These are phyloP conservation scores for Clarias macrocephalus DNA, from an alignment of 2,113 vertebrate genomes.

Conservation along the genomic window DNA sequence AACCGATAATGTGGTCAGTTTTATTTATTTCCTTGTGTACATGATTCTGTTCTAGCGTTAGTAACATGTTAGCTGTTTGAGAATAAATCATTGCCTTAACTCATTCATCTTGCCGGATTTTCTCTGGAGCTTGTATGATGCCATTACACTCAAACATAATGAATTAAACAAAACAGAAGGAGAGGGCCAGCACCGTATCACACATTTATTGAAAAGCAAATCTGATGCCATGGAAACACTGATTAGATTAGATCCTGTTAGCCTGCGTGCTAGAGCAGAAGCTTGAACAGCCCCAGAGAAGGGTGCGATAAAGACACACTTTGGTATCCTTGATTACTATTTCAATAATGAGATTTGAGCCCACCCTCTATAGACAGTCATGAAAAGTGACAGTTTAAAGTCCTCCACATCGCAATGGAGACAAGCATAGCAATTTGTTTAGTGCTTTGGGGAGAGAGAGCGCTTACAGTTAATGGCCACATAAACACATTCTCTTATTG, in stretches of 20 bases:
- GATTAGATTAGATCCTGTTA: constrained; percentile 22
- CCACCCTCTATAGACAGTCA: neutral
- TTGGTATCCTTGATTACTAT: constrained; percentile 6
- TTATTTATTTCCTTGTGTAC: constrained; percentile 51
- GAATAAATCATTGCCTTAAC: constrained; percentile 54
- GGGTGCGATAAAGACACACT: neutral
- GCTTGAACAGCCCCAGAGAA: neutral
- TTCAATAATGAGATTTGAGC: neutral
- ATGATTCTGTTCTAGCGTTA: constrained; percentile 20
- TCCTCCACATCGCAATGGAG: constrained; percentile 21
- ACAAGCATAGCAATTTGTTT: constrained; percentile 20
- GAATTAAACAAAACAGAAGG: neutral
- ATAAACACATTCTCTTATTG: constrained; percentile 47
- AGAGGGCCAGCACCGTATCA: too few species aligned
- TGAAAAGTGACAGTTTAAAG: constrained; percentile 1
- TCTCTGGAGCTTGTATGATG: neutral
- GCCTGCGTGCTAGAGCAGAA: neutral
- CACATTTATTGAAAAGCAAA: constrained; percentile 30
- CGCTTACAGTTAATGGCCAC: constrained; percentile 47
- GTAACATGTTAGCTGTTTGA: constrained; percentile 39
- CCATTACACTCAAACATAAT: neutral
- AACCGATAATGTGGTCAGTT: constrained; percentile 55
- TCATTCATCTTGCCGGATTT: constrained; percentile 24
- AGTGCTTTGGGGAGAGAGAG: neutral
- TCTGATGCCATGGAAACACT: constrained; percentile 34